Evolutionary conservation across 1,140 invertebrate species (phyloP).

Genomic region (Neodiprion fabricii): DNA sequence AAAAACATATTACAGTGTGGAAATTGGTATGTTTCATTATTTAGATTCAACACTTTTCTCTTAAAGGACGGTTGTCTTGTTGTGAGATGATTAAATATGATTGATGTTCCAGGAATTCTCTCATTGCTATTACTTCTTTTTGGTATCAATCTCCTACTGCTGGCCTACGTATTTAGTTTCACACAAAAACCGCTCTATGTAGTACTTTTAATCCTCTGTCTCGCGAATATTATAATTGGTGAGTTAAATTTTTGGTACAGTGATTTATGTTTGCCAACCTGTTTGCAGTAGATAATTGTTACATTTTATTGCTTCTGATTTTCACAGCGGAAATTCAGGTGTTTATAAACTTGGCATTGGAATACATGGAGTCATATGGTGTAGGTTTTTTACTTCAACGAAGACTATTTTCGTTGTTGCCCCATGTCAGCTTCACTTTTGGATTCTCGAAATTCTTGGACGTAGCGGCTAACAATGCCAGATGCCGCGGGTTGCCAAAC

Average conservation of each 20-base stretch:
- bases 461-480: slow-evolving; percentile 45
- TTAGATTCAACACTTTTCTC: neutral
- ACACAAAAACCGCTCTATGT: slow-evolving; percentile 9
- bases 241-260: neutral
- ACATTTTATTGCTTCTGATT: neutral
- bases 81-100: neutral
- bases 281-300: neutral
- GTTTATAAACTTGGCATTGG: neutral
- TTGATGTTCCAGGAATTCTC: slow-evolving; percentile 44
- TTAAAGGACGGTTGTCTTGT: neutral
- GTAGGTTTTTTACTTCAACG: slow-evolving; percentile 45
- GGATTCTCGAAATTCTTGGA: slow-evolving; percentile 47
- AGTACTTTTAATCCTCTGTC: neutral
- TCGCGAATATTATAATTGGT: neutral
- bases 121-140: slow-evolving; percentile 47
- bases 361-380: neutral
- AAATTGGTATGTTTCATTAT: slow-evolving; percentile 39
- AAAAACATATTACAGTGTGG: slow-evolving; percentile 34
- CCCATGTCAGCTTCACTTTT: slow-evolving; percentile 54
- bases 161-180: slow-evolving; percentile 50
- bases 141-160: slow-evolving; percentile 45
- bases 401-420: slow-evolving; percentile 47
- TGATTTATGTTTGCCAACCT: neutral
- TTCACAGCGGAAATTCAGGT: neutral
- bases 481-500: slow-evolving; percentile 49